Evolutionary conservation across 2,888 invertebrate species (phyloP), one percentile per base, ranked within the genome.

Genomic region (Pollenia angustigena): DNA sequence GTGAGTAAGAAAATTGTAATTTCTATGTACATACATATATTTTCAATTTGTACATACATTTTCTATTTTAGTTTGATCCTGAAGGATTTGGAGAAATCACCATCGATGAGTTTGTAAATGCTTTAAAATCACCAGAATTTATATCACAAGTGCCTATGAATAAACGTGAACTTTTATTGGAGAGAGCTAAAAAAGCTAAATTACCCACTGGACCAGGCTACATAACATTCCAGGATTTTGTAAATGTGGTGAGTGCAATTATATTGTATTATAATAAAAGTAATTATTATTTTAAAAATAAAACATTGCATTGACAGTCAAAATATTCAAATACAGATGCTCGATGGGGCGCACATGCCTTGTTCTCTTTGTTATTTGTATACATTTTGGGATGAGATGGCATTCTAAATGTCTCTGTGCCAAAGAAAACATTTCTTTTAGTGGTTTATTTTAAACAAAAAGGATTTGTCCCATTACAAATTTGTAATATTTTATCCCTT

Each of bases 51-150:
- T 23, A 23, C 23, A 23, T 23, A 2, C 3, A 23, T 23, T 23
- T 23, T 40, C 80, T 58, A 9, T 44, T 11, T 60, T 88, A 97
- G 97, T 98, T 97, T 92, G 98, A 98, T 94, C 97, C 97, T 10
- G 98, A 98, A 94, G 98, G 98, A 58, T 98, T 98, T 91, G 98
- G 98, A 11, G 98, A 98, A 94, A 98, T 98, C 91, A 97, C 97
- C 62, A 96, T 97, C 95, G 95, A 96, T 74, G 97, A 98, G 92
- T 97, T 98, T 93, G 92, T 97, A 89, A 94, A 95, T 89, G 97
- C 97, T 18, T 94, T 98, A 90, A 95, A 95, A 91, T 96, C 96
- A 88, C 94, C 96, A n/a, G 97, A 97, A 91, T 97, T 97, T 94
- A 94, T 95, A 91, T 94, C 95, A 88, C 96, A 96, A 93, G 96